Base-by-base conservation (phyloP, 1,140 invertebrate species). In the Babylonia areolata region DNA sequence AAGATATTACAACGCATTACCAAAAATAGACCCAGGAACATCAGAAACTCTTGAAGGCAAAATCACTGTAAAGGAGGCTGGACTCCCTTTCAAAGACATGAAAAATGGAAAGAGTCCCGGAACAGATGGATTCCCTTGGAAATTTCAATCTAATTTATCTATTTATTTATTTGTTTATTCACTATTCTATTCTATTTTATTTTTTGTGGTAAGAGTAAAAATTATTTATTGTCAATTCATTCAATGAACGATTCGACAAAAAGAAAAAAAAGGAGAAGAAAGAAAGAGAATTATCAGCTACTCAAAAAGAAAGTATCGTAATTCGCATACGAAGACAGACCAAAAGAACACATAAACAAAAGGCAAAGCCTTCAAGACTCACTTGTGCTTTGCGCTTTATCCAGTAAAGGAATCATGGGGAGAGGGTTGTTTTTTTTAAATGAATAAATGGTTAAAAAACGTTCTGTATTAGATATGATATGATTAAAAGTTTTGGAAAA, bases 21-120 rank as follows among this genome's bases (percentile, higher is more conserved):
- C 28, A 58, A 28, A 58, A 15, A 28, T 15, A 58, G 54, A 12
- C 54, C 28, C 12, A 58, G 28, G 28, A 58, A 58, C 12, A 58
- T 15, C 12, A 58, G 28, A 58, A 58, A 58, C 54, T 15, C 54
- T 58, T 58, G 54, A 58, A 58, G 54, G 54, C 28, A 28, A 58
- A 58, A 58, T 58, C 28, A 58, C 54, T 28, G 12, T 58, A 15
- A 28, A 58, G 28, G 54, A 58, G 28, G 54, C 54, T 58, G 54
- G 12, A 58, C 12, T 15, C 28, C 12, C 54, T 15, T 28, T 58
- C 12, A 58, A 58, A 28, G 28, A 58, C 12, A 58, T 58, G 54
- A 58, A 58, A 58, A 58, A 58, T 58, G 54, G 54, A 58, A 58
- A 58, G n/a, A n/a, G n/a, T n/a, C n/a, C n/a, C n/a, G n/a, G n/a